A percentile compares a stretch with the other conserved stretches of the same genome.
Evolutionary conservation across 1,140 invertebrate species (phyloP).

Genomic region (Heliconius eleuchia): DNA sequence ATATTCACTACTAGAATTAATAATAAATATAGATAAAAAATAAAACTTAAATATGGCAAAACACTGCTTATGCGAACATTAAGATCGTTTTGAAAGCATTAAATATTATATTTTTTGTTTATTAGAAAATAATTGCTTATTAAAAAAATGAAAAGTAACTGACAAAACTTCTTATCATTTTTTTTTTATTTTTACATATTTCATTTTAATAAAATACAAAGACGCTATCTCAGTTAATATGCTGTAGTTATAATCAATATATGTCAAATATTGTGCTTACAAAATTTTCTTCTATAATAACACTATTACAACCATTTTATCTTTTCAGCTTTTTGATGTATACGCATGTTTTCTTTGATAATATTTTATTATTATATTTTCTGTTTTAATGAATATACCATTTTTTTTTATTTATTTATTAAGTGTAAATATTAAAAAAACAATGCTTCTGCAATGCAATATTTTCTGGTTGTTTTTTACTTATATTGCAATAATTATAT

Average conservation of each 20-base stretch:
- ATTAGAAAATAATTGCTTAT: too few species aligned
- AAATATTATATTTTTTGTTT: too few species aligned
- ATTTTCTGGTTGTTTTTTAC: neutral
- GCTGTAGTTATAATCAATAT: conserved; percentile 9
- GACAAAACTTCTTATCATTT: too few species aligned
- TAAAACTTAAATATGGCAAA: too few species aligned
- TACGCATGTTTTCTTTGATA: neutral
- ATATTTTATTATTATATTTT: neutral
- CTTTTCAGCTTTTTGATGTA: conserved; percentile 66
- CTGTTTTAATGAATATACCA: neutral
- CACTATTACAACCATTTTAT: conserved; percentile 69
- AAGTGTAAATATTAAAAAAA: neutral
- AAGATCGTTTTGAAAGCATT: too few species aligned
- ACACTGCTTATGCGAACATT: too few species aligned
- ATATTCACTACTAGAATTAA: too few species aligned
- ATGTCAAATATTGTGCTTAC: conserved; percentile 3
- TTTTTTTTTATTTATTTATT: neutral
- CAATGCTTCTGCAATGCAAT: neutral
- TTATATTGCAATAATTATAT: neutral
- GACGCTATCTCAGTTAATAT: conserved; percentile 17
- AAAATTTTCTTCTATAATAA: conserved; percentile 16
- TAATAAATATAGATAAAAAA: too few species aligned
- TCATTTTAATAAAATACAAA: neutral
- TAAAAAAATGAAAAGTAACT: too few species aligned
- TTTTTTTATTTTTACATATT: too few species aligned